Base-by-base conservation (phyloP, 2,888 invertebrate genomes). In the Monochamus alternatus region DNA sequence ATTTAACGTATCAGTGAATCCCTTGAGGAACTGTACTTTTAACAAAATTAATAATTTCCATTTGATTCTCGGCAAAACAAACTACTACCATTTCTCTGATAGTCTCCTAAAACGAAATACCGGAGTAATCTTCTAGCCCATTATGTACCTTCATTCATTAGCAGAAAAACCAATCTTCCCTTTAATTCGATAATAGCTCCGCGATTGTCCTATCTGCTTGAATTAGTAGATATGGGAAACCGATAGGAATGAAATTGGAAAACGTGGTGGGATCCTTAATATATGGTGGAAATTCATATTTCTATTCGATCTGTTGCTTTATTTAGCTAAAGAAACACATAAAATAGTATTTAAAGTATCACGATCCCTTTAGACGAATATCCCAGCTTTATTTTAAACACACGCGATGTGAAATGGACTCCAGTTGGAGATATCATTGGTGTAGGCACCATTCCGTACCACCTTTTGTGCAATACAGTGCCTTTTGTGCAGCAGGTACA, bases 171-270 rank as follows among this genome's bases (percentile, higher is more conserved):
- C 62, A 62, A 51, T 71, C 47, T 63, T 44, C 31, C 51, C 71
- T 63, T 63, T 71, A 71, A 71, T 71, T 71, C 32, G 71, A 71
- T 71, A 71, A 71, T 71, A 52, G 71, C 51, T 8, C 63, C 12
- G 62, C 63, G 51, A 62, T 71, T 38, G 47, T 63, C 38, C 47
- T 3, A 63, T 62, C 14, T 4, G 31, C n/a, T 51, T 14, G 71
- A 52, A 71, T 63, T 51, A 44, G 52, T 52, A 63, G 63, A 12
- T 63, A 38, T 51, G 63, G 52, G 63, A 63, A 14, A 51, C 44
- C 62, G 71, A 71, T 71, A 63, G 38, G 38, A 63, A 71, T 71
- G 63, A 52, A 71, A 71, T 71, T 51, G 71, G 55, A n/a, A 7
- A 10, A n/a, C 14, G 5, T 14, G 14, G 55, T n/a, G 55, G n/a